phyloP scores from a whole-genome alignment of 2,797 vertebrate species.

The Notolepis coatsorum region DNA sequence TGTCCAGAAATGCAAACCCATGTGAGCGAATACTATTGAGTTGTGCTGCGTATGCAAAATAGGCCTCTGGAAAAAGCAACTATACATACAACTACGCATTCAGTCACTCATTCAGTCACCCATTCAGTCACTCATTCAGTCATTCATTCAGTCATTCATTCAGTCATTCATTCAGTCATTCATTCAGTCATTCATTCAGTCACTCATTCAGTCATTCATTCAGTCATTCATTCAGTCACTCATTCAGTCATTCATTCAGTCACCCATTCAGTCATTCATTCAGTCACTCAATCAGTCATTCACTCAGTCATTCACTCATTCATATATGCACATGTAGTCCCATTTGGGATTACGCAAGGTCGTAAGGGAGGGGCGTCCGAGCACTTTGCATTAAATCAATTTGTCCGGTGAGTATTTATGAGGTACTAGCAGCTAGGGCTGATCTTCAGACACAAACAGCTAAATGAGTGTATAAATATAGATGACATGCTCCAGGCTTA shows the following conservation, averaged over 20 bases:
- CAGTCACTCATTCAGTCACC: too few relatives aligned
- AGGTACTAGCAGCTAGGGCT: constrained; percentile 49
- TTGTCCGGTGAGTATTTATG: constrained; percentile 64
- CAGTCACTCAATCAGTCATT: not conserved
- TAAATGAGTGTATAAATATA: constrained; percentile 77
- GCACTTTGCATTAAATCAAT: constrained; percentile 61
- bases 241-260: not conserved
- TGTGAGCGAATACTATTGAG: too few relatives aligned
- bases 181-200: too few relatives aligned
- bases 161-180: constrained; percentile 1
- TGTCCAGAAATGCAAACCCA: too few relatives aligned
- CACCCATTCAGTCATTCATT: constrained; percentile 14
- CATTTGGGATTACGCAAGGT: constrained; percentile 39
- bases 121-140: not conserved
- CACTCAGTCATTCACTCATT: constrained; percentile 22
- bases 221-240: not conserved
- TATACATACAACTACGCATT: too few relatives aligned
- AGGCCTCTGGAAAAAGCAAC: constrained; percentile 11
- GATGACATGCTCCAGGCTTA: constrained; percentile 69
- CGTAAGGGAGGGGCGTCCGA: constrained; percentile 17
- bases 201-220: not conserved
- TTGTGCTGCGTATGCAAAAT: too few relatives aligned
- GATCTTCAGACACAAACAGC: constrained; percentile 69
- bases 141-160: constrained; percentile 16
- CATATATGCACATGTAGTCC: not conserved